phyloP scores from a whole-genome alignment of 1,140 invertebrate genomes.

The Holcopasites calliopsidis region DNA sequence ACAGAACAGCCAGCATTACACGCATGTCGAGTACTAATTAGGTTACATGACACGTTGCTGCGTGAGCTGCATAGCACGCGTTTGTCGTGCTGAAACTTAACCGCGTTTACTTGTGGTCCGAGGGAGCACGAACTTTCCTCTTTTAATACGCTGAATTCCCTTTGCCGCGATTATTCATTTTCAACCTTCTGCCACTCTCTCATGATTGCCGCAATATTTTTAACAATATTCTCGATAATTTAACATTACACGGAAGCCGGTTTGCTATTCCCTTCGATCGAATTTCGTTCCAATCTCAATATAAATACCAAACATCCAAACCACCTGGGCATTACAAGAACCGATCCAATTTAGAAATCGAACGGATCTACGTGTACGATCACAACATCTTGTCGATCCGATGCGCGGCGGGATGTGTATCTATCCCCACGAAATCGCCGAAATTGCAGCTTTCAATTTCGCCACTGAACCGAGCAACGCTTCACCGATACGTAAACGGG shows the following conservation, averaged over 20 bases:
- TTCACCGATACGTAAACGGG: conserved; percentile 19
- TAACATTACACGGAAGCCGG: too few relatives aligned
- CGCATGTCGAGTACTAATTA: conserved; percentile 48
- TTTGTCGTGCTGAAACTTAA: conserved; percentile 34
- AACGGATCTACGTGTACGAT: not conserved
- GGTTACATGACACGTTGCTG: conserved; percentile 42
- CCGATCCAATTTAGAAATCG: not conserved
- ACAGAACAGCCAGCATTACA: conserved; percentile 40
- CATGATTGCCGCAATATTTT: too few relatives aligned
- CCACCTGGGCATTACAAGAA: not conserved
- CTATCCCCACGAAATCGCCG: conserved; percentile 15
- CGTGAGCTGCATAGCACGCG: not conserved
- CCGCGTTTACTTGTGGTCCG: not conserved
- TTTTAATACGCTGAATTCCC: conserved; percentile 29
- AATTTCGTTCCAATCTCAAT: not conserved
- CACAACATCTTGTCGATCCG: not conserved
- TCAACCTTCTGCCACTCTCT: too few relatives aligned
- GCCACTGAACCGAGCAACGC: conserved; percentile 11
- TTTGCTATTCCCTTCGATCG: too few relatives aligned
- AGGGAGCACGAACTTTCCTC: not conserved
- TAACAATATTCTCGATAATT: too few relatives aligned
- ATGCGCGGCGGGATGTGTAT: not conserved
- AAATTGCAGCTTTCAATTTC: conserved; percentile 33
- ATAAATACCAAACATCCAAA: not conserved
- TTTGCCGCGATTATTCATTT: conserved; percentile 3